Conservation (phyloP, 2,888 invertebrate genomes). For the Drosophila fulvimacula region DNA sequence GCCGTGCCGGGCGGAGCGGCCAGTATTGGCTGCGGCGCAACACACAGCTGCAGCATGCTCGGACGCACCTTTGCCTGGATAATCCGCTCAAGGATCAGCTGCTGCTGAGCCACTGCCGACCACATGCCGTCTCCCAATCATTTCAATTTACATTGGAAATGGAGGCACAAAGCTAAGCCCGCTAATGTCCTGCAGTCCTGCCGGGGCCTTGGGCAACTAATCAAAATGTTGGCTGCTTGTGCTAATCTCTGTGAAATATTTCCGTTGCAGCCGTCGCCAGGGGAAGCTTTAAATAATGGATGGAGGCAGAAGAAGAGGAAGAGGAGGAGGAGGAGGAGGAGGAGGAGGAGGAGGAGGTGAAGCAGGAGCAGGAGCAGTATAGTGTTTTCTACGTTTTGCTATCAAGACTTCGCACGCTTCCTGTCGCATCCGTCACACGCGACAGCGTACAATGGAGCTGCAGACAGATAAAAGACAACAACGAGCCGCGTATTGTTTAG, state of each 20-base stretch:
- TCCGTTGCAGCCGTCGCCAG: conserved; percentile 50
- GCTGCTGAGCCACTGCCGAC: conserved; percentile 76
- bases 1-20: conserved; percentile 18
- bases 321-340: not conserved
- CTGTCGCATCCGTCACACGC: conserved; percentile 72
- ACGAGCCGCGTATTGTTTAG: conserved; percentile 70
- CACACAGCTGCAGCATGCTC: conserved; percentile 76
- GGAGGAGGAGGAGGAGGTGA: not conserved
- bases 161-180: conserved; percentile 60
- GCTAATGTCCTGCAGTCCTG: conserved; percentile 8
- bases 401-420: conserved; percentile 67
- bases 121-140: conserved; percentile 79
- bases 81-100: conserved; percentile 75
- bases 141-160: conserved; percentile 84
- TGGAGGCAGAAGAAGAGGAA: not conserved
- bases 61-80: conserved; percentile 82
- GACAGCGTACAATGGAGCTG: conserved; percentile 60
- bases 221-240: conserved; percentile 62
- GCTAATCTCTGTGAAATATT: conserved; percentile 74
- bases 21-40: conserved; percentile 81
- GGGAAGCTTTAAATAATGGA: conserved; percentile 70
- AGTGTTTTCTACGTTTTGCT: conserved; percentile 34
- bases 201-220: conserved; percentile 41
- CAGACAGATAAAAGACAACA: conserved; percentile 62
- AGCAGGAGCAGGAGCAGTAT: not conserved